Evolutionary conservation across 2,113 vertebrate genomes (phyloP).

Genomic region (Eleginops maclovinus): DNA sequence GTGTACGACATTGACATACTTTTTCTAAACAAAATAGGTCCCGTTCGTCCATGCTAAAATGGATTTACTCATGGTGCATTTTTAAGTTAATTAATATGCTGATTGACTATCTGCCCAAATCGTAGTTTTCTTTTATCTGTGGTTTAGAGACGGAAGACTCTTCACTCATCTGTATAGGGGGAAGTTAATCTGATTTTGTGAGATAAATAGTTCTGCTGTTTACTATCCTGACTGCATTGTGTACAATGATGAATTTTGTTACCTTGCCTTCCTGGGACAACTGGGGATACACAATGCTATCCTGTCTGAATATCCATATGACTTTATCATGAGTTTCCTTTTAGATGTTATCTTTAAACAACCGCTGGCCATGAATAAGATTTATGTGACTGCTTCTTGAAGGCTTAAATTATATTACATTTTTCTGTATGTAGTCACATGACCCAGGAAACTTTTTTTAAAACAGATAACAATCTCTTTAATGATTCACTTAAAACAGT

Average conservation of each 20-base stretch:
- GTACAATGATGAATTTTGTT: not conserved
- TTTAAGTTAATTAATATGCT: conserved; percentile 2
- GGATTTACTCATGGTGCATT: not conserved
- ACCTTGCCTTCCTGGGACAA: not conserved
- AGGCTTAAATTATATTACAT: conserved; percentile 13
- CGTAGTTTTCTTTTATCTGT: not conserved
- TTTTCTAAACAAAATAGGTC: conserved; percentile 5
- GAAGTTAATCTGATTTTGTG: not conserved
- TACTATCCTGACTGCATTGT: not conserved
- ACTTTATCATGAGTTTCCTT: conserved; percentile 1
- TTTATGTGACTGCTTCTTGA: not conserved
- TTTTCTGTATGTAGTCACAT: conserved; percentile 26
- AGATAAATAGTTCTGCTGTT: conserved; percentile 11
- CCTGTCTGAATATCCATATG: not conserved
- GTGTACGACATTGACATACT: not conserved
- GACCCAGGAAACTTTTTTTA: conserved; percentile 1
- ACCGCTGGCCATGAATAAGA: not conserved
- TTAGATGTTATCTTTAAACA: conserved; percentile 6
- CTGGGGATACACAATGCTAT: not conserved
- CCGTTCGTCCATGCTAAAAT: conserved; percentile 15
- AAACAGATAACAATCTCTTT: conserved; percentile 18
- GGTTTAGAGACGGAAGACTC: not conserved
- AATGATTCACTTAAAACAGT: not conserved
- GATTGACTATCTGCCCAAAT: conserved; percentile 13
- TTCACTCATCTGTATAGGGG: conserved; percentile 6